Percentiles rank a stretch among this genome's conserved stretches.
Conservation (phyloP, 2,797 vertebrate species). For the Aphelocoma californica region DNA sequence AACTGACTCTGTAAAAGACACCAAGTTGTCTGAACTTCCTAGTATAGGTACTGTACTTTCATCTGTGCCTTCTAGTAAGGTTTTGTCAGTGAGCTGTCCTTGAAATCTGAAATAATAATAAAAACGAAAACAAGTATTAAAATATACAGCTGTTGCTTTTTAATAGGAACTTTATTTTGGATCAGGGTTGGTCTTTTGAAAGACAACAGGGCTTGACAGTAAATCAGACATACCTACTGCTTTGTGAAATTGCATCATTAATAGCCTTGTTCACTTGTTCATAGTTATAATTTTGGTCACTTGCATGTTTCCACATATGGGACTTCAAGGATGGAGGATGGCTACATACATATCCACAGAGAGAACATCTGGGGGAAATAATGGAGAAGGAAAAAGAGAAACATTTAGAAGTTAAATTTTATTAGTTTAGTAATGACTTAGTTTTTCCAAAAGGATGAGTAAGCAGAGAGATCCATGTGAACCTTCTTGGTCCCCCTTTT, state of each 20-base stretch:
- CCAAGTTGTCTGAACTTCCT: conserved; percentile 54
- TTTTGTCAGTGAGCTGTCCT: conserved; percentile 68
- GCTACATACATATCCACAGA: conserved; percentile 97
- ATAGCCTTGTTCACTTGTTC: conserved; percentile 99
- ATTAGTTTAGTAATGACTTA: neutral
- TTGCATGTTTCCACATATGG: conserved; percentile 99
- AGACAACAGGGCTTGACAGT: neutral
- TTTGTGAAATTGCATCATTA: conserved; percentile 95
- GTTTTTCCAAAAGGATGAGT: neutral
- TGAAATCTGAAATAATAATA: conserved; percentile 67
- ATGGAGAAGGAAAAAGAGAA: neutral
- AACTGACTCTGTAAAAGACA: conserved; percentile 62
- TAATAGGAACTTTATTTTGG: neutral
- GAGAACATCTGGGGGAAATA: conserved; percentile 84
- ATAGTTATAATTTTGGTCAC: conserved; percentile 98
- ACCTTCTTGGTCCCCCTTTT: neutral
- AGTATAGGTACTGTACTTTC: conserved; percentile 52
- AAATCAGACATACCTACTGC: conserved; percentile 83
- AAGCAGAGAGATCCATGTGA: neutral
- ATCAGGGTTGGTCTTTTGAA: neutral
- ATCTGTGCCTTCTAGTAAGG: conserved; percentile 53
- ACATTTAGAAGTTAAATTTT: neutral
- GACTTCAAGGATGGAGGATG: conserved; percentile 97
- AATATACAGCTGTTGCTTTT: neutral
- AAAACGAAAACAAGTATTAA: neutral